Conservation (phyloP, 2,888 invertebrate species). For the Chesias legatella region DNA sequence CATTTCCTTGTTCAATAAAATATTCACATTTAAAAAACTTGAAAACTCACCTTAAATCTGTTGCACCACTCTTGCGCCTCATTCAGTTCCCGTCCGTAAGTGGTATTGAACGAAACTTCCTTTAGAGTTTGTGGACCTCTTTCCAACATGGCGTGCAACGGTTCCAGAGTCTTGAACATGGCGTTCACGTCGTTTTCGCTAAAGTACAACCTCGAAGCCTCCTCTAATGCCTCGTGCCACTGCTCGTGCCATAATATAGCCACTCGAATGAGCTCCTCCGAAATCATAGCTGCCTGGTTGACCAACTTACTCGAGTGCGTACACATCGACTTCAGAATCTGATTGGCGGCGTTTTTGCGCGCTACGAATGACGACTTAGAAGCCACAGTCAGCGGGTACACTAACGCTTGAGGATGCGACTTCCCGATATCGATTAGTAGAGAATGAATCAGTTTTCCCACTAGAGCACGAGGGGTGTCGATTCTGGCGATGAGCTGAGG, state of each 20-base stretch:
- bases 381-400: conserved; percentile 98
- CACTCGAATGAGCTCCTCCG: conserved; percentile 97
- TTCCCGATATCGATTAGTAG: conserved; percentile 98
- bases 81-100: conserved; percentile 95
- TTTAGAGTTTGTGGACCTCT: conserved; percentile 97
- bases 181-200: conserved; percentile 97
- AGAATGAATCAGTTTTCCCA: conserved; percentile 94
- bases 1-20: no score
- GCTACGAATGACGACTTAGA: conserved; percentile 94
- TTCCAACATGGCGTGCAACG: conserved; percentile 96
- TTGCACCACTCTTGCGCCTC: conserved; percentile 98
- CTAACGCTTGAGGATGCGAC: conserved; percentile 97
- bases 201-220: conserved; percentile 95
- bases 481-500: conserved; percentile 99
- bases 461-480: conserved; percentile 93
- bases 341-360: conserved; percentile 94
- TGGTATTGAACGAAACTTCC: conserved; percentile 97
- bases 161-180: conserved; percentile 97
- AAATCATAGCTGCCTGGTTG: conserved; percentile 96
- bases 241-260: conserved; percentile 99
- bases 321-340: conserved; percentile 96
- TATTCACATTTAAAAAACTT: background rate
- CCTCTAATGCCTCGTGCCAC: conserved; percentile 99
- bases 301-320: conserved; percentile 96
- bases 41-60: conserved; percentile 83